These are phyloP conservation scores for Amiota communis DNA, from an alignment of 2,888 invertebrate species.

Conservation along the genomic window DNA sequence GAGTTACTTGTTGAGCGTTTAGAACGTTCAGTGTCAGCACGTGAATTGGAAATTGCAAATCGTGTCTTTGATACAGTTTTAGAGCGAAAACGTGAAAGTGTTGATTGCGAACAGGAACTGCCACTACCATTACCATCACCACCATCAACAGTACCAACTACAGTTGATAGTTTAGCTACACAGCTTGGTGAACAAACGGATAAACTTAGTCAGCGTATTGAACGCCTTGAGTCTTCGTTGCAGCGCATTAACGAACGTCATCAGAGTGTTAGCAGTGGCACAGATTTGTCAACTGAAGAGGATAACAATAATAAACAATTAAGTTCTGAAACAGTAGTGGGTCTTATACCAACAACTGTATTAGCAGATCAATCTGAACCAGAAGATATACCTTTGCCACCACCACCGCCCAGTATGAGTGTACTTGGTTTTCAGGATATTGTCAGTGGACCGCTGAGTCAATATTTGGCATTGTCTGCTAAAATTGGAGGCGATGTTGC, in stretches of 20 bases:
- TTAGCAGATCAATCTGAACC: conserved; percentile 38
- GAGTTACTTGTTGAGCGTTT: conserved; percentile 84
- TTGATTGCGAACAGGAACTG: conserved; percentile 57
- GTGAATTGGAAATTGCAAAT: conserved; percentile 66
- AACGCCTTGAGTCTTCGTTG: conserved; percentile 59
- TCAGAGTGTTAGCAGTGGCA: conserved; percentile 35
- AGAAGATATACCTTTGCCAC: conserved; percentile 52
- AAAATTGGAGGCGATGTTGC: conserved; percentile 91
- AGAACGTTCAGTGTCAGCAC: conserved; percentile 75
- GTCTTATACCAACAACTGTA: conserved; percentile 16
- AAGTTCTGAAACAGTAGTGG: conserved; percentile 9
- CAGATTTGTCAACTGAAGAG: conserved; percentile 33
- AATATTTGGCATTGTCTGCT: conserved; percentile 83
- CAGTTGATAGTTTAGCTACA: conserved; percentile 38
- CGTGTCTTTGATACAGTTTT: conserved; percentile 61
- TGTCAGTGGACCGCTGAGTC: conserved; percentile 82
- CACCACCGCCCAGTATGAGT: conserved; percentile 77
- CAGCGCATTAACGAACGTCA: conserved; percentile 62
- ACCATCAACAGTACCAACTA: conserved; percentile 29
- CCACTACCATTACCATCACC: conserved; percentile 58
- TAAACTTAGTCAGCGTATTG: conserved; percentile 57
- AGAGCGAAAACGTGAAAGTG: conserved; percentile 59
- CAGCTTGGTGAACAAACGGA: conserved; percentile 46
- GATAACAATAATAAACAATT: conserved; percentile 3
- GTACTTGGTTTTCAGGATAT: conserved; percentile 84